Evolutionary conservation across 1,140 invertebrate species (phyloP).

Genomic region (Alviniconcha marisindica): DNA sequence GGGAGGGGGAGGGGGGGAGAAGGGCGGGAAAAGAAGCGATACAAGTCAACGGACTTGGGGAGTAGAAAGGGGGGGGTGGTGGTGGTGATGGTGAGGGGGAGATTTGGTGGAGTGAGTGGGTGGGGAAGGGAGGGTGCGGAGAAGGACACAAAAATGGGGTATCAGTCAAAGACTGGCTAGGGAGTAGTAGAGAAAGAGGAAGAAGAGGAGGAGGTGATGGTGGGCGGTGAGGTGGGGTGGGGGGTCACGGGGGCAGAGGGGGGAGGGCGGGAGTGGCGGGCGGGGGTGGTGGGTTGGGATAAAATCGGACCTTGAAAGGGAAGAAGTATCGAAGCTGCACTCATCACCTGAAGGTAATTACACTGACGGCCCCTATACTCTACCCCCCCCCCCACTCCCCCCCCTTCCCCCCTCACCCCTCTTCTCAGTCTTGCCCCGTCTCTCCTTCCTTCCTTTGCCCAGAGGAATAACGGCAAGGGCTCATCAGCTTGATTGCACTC

Average conservation of each 20-base stretch:
- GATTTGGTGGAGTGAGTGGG: not conserved
- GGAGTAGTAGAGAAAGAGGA: not conserved
- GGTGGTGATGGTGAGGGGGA: not conserved
- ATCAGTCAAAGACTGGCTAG: not conserved
- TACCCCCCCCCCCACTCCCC: not conserved
- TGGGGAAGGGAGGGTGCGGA: not conserved
- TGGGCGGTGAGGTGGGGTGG: not conserved
- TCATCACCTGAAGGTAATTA: constrained; percentile 36
- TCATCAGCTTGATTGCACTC: constrained; percentile 7
- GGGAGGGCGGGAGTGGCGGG: not conserved
- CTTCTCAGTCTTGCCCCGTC: not conserved
- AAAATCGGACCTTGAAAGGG: not conserved
- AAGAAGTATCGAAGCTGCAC: not conserved
- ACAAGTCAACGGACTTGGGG: too few relatives aligned
- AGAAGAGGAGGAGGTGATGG: not conserved
- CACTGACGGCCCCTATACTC: constrained; percentile 1
- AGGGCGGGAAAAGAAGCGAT: not conserved
- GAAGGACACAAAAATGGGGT: not conserved
- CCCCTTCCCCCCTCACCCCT: not conserved
- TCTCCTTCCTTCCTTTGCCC: not conserved
- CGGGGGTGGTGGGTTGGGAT: not conserved
- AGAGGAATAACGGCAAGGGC: not conserved
- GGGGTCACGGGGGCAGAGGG: not conserved
- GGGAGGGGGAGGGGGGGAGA: not conserved
- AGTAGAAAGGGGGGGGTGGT: not conserved